These are phyloP conservation scores for Sturnus vulgaris DNA, from an alignment of 2,113 vertebrate genomes.

Conservation along the genomic window DNA sequence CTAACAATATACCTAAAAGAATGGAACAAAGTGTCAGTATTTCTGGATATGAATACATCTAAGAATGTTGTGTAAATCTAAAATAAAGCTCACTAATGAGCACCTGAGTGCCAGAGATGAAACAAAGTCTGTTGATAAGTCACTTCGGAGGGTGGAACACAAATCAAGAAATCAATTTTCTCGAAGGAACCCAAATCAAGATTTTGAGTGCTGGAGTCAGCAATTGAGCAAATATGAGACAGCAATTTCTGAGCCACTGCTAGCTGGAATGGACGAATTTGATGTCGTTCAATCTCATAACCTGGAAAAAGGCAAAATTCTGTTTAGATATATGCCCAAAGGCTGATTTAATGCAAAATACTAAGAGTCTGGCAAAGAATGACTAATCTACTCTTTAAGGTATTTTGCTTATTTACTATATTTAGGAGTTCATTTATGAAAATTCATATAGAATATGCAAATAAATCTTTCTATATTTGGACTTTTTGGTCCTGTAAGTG, in stretches of 20 bases:
- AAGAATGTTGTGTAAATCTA: background rate
- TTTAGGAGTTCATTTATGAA: background rate
- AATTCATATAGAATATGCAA: background rate
- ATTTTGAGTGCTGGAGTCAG: slow-evolving; percentile 96
- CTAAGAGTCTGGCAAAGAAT: background rate
- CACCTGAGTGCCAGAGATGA: slow-evolving; percentile 92
- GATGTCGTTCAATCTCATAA: slow-evolving; percentile 73
- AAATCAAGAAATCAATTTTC: slow-evolving; percentile 85
- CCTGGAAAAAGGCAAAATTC: slow-evolving; percentile 63
- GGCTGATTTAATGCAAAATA: background rate
- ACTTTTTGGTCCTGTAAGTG: background rate
- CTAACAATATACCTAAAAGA: slow-evolving; percentile 85
- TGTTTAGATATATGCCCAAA: background rate
- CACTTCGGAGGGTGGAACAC: slow-evolving; percentile 93
- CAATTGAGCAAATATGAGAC: slow-evolving; percentile 95
- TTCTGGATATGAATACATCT: background rate
- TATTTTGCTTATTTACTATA: background rate
- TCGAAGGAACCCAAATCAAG: slow-evolving; percentile 91
- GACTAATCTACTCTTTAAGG: background rate
- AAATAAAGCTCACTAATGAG: background rate
- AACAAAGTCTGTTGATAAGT: slow-evolving; percentile 92
- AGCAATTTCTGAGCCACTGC: slow-evolving; percentile 95
- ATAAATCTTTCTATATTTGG: background rate
- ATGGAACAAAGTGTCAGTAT: background rate
- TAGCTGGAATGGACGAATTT: slow-evolving; percentile 89